phyloP scores from a whole-genome alignment of 2,888 invertebrate genomes.

The Catonia carolina region DNA sequence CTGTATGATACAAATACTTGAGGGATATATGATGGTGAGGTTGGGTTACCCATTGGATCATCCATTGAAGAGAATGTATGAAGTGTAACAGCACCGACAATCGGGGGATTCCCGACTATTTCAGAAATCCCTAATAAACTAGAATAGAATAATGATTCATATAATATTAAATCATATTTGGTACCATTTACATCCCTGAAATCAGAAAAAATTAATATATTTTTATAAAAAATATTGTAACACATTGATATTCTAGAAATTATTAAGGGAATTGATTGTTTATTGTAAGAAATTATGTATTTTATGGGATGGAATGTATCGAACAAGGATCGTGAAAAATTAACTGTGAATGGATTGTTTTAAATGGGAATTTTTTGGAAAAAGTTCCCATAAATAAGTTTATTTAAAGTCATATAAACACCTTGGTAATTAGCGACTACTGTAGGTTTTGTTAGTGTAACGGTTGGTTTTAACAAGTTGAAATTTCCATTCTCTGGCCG shows the following conservation, averaged over 20 bases:
- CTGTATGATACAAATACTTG: constrained; percentile 7
- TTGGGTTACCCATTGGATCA: constrained; percentile 10
- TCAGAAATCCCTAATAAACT: background rate
- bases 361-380: too few relatives aligned
- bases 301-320: too few relatives aligned
- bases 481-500: too few relatives aligned
- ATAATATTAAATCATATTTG: background rate
- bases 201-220: background rate
- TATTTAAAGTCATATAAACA: too few relatives aligned
- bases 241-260: background rate
- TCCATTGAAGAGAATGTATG: background rate
- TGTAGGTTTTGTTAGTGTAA: too few relatives aligned
- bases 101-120: background rate
- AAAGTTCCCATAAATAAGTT: too few relatives aligned
- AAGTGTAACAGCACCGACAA: background rate
- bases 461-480: too few relatives aligned
- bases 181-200: background rate
- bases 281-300: too few relatives aligned
- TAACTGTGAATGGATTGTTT: too few relatives aligned
- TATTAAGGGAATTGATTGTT: too few relatives aligned
- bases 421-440: too few relatives aligned
- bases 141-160: background rate
- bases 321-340: too few relatives aligned
- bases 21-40: constrained; percentile 16
- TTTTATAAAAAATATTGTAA: background rate